A percentile compares a stretch with the other conserved stretches of the same genome.
Evolutionary conservation across 2,797 vertebrate species (phyloP).

Genomic region (Heterohyrax brucei): DNA sequence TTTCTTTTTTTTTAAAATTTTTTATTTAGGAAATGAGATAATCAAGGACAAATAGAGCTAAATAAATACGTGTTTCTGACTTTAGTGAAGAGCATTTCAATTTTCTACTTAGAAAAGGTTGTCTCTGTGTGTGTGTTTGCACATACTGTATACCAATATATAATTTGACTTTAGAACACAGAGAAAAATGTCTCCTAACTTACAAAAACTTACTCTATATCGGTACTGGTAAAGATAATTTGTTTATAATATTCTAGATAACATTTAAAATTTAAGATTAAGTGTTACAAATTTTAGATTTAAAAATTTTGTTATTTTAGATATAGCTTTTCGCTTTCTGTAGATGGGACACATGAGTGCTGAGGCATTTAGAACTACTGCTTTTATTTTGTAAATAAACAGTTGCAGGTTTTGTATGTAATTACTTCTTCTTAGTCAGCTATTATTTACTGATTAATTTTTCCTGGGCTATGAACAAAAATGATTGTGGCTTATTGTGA

Average conservation of each 20-base stretch:
- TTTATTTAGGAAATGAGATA: too few species aligned
- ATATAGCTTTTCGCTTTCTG: constrained; percentile 50
- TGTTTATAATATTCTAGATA: constrained; percentile 10
- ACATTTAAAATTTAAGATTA: constrained; percentile 52
- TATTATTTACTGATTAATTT: constrained; percentile 55
- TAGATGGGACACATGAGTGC: background rate
- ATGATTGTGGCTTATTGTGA: constrained; percentile 49
- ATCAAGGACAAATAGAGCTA: too few species aligned
- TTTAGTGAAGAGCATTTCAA: constrained; percentile 51
- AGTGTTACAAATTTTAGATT: background rate
- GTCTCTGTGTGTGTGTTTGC: too few species aligned
- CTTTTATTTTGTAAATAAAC: constrained; percentile 56
- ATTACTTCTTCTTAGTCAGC: constrained; percentile 49
- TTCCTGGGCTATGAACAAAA: constrained; percentile 39
- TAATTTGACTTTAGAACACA: constrained; percentile 18
- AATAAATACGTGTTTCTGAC: constrained; percentile 18
- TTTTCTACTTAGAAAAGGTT: constrained; percentile 42
- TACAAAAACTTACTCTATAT: constrained; percentile 38
- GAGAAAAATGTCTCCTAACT: constrained; percentile 46
- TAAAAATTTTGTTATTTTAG: background rate
- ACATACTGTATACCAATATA: background rate
- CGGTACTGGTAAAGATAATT: background rate
- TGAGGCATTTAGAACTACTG: background rate
- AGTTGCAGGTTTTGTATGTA: constrained; percentile 5
- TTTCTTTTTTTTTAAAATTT: too few species aligned